phyloP scores from a whole-genome alignment of 2,888 invertebrate genomes.

The Serrognathus titanus region DNA sequence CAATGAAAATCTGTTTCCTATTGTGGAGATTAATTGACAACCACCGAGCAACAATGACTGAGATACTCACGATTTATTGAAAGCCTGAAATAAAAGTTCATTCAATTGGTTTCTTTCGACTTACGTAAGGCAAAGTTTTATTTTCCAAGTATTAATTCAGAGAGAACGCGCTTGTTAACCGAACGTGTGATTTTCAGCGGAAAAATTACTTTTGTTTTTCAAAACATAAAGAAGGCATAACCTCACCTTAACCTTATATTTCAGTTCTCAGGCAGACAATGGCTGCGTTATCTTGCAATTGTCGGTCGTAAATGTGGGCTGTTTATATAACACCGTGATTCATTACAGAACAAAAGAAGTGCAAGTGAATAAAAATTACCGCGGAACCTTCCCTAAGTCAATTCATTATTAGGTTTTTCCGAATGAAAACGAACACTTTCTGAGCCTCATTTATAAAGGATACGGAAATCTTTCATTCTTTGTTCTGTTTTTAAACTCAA shows the following conservation, averaged over 20 bases:
- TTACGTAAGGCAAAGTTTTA: too few species aligned
- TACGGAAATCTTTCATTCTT: too few species aligned
- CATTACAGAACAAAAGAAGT: constrained; percentile 30
- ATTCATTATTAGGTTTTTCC: too few species aligned
- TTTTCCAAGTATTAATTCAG: too few species aligned
- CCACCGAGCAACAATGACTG: constrained; percentile 8
- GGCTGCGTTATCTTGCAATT: constrained; percentile 30
- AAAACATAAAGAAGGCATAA: constrained; percentile 6
- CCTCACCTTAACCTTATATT: constrained; percentile 45
- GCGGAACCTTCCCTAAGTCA: background rate
- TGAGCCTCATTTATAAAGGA: too few species aligned
- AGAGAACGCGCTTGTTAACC: too few species aligned
- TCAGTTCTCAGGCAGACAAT: constrained; percentile 44
- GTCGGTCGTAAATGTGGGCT: constrained; percentile 28
- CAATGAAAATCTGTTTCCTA: background rate
- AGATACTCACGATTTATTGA: constrained; percentile 16
- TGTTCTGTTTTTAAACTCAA: too few species aligned
- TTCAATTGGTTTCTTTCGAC: too few species aligned
- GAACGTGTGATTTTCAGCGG: background rate
- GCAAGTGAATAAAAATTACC: constrained; percentile 26
- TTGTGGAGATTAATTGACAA: constrained; percentile 14
- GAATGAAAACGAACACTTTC: too few species aligned
- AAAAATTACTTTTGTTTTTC: constrained; percentile 3
- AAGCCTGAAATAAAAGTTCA: constrained; percentile 9
- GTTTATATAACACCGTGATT: constrained; percentile 33